Percentiles rank a stretch among this genome's conserved stretches.
Evolutionary conservation across 2,888 invertebrate genomes (phyloP).

Genomic region (Emmelina monodactyla): DNA sequence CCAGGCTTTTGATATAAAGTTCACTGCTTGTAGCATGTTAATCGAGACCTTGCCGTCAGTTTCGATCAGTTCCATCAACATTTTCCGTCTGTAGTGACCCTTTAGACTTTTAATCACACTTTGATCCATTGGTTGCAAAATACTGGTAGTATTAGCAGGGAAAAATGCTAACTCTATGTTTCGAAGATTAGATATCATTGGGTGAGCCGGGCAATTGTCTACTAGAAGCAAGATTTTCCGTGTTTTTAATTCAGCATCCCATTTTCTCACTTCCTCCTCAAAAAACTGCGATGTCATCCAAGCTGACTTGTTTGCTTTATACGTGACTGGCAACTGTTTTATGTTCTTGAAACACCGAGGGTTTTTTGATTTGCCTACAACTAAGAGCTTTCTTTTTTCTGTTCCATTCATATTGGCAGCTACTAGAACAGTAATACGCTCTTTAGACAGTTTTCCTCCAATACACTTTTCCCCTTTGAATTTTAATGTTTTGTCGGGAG

Average conservation of each 20-base stretch:
- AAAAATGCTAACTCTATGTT: conserved; percentile 10
- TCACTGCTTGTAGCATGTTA: too few species aligned
- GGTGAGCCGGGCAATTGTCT: conserved; percentile 21
- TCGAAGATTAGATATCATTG: neutral
- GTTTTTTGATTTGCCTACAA: conserved; percentile 25
- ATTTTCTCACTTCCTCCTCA: conserved; percentile 15
- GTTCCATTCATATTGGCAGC: conserved; percentile 24
- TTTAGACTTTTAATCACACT: conserved; percentile 17
- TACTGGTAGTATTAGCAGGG: conserved; percentile 5
- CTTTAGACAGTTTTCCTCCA: conserved; percentile 23
- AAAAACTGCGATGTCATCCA: conserved; percentile 24
- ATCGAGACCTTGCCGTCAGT: too few species aligned
- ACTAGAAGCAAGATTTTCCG: conserved; percentile 20
- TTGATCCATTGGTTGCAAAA: conserved; percentile 15
- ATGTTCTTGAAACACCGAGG: conserved; percentile 26
- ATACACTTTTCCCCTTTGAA: conserved; percentile 24
- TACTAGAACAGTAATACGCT: conserved; percentile 24
- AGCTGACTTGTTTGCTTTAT: conserved; percentile 20
- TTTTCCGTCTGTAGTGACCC: conserved; percentile 3
- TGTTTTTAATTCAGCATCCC: conserved; percentile 15
- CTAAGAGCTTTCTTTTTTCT: conserved; percentile 24
- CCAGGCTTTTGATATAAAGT: too few species aligned
- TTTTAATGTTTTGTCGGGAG: conserved; percentile 20
- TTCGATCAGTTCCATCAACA: too few species aligned
- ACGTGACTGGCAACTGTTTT: conserved; percentile 20